phyloP scores from a whole-genome alignment of 2,797 vertebrate species.

The Galago senegalensis region DNA sequence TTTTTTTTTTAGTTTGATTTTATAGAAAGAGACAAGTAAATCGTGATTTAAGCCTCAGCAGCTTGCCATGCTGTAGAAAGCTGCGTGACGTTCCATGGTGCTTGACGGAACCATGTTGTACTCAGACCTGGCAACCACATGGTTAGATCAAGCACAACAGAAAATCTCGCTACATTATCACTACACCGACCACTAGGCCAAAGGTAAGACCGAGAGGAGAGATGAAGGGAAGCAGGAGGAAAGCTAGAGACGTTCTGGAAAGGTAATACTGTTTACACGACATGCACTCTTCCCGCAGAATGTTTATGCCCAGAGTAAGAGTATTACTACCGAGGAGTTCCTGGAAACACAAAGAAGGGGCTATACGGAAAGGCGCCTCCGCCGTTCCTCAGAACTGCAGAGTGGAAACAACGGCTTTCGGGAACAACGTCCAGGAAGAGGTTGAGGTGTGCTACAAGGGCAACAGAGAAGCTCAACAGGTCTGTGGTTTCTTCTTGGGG shows the following conservation, averaged over 20 bases:
- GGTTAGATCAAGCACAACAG: slow-evolving; percentile 99
- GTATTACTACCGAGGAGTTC: slow-evolving; percentile 87
- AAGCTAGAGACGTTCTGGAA: slow-evolving; percentile 85
- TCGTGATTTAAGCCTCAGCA: slow-evolving; percentile 93
- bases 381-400: slow-evolving; percentile 86
- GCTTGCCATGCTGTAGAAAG: slow-evolving; percentile 98
- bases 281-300: slow-evolving; percentile 89
- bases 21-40: slow-evolving; percentile 82
- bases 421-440: slow-evolving; percentile 87
- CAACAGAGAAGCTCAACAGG: slow-evolving; percentile 88
- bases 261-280: slow-evolving; percentile 87
- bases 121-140: slow-evolving; percentile 99
- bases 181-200: slow-evolving; percentile 97
- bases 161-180: slow-evolving; percentile 97
- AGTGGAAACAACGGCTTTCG: slow-evolving; percentile 83
- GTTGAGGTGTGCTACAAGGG: slow-evolving; percentile 86
- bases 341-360: slow-evolving; percentile 82
- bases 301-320: slow-evolving; percentile 87
- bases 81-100: slow-evolving; percentile 99
- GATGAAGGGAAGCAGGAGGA: slow-evolving; percentile 85
- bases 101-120: slow-evolving; percentile 99
- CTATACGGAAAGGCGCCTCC: slow-evolving; percentile 82
- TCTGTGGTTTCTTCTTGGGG: slow-evolving; percentile 86
- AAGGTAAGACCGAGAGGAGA: slow-evolving; percentile 90
- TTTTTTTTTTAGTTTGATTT: slow-evolving; percentile 88